Evolutionary conservation across 2,888 invertebrate genomes (phyloP).

Genomic region (Margaritifera margaritifera): DNA sequence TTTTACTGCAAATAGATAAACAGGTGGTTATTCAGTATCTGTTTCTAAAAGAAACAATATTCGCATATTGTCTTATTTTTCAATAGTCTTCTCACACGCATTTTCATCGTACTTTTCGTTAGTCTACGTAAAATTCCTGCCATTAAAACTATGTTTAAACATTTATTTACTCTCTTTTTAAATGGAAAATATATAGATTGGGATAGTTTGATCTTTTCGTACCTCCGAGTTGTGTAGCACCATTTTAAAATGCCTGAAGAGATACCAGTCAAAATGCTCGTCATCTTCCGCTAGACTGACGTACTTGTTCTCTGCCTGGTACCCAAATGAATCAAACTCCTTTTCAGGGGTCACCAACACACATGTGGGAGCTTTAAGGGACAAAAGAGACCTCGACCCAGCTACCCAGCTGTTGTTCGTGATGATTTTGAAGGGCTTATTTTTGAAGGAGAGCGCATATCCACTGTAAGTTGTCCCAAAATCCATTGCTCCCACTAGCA

Average conservation of each 20-base stretch:
- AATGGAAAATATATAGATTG: too few species aligned
- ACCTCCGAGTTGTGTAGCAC: neutral
- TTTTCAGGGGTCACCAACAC: neutral
- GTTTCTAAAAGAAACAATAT: too few species aligned
- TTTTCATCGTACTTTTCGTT: too few species aligned
- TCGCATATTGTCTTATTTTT: too few species aligned
- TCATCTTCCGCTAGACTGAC: conserved; percentile 8
- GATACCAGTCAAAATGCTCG: conserved; percentile 8
- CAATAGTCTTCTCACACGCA: too few species aligned
- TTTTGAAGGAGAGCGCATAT: conserved; percentile 12
- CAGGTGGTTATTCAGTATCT: too few species aligned
- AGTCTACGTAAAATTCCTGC: too few species aligned
- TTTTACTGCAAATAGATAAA: too few species aligned
- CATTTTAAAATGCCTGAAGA: conserved; percentile 12
- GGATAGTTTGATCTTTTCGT: too few species aligned
- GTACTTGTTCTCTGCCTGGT: conserved; percentile 12
- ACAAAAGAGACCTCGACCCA: conserved; percentile 4
- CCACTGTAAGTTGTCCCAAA: conserved; percentile 18
- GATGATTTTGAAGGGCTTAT: conserved; percentile 1
- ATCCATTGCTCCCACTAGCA: conserved; percentile 12
- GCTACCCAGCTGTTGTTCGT: conserved; percentile 9
- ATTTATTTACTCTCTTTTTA: too few species aligned
- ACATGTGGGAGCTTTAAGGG: conserved; percentile 12
- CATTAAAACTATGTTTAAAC: too few species aligned
- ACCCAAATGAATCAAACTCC: conserved; percentile 11